Percentiles rank a stretch among this genome's conserved stretches.
Evolutionary conservation across 2,113 vertebrate genomes (phyloP).

Genomic region (Motacilla tschutschensis): DNA sequence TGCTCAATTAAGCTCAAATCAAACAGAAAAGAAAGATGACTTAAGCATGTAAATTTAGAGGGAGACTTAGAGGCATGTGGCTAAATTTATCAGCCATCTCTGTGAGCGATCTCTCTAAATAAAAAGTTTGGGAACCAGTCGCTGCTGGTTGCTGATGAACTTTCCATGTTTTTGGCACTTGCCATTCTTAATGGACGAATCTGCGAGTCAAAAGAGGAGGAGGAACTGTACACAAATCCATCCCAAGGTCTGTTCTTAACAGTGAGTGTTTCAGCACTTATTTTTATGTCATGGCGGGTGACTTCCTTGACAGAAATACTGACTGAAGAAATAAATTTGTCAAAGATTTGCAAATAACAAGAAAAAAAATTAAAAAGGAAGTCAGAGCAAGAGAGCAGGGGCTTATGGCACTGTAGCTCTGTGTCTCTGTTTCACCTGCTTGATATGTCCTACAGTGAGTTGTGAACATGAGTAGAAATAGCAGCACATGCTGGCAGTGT

Average conservation of each 20-base stretch:
- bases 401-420: background rate
- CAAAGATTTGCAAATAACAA: background rate
- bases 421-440: constrained; percentile 31
- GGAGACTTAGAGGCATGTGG: constrained; percentile 38
- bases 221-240: background rate
- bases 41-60: constrained; percentile 64
- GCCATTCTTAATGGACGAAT: background rate
- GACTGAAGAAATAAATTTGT: background rate
- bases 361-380: background rate
- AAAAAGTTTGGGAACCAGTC: constrained; percentile 50
- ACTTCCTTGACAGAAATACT: background rate
- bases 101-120: constrained; percentile 45
- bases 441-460: background rate
- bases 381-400: rapidly evolving
- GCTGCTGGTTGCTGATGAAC: constrained; percentile 31
- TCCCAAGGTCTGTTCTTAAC: background rate
- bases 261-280: background rate
- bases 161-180: constrained; percentile 44
- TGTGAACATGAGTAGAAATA: constrained; percentile 5
- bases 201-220: constrained; percentile 6
- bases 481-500: constrained; percentile 14
- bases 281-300: background rate
- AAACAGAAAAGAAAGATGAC: constrained; percentile 47
- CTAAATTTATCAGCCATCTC: constrained; percentile 64
- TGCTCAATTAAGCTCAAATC: constrained; percentile 39